A percentile compares a stretch with the other conserved stretches of the same genome.
phyloP scores from a whole-genome alignment of 2,888 invertebrate genomes.

The Aplocera efformata region DNA sequence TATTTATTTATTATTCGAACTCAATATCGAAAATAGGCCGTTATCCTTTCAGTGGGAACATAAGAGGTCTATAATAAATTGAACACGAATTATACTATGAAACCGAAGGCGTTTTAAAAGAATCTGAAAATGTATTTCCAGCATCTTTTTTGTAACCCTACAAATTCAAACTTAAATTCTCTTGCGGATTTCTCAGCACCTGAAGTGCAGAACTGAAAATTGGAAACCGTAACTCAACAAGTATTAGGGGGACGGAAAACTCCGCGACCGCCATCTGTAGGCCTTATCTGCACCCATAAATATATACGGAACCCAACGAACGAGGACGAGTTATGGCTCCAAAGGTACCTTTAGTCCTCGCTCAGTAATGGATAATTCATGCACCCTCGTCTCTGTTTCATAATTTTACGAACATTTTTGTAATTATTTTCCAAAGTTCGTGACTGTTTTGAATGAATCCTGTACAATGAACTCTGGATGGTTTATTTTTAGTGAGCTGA shows the following conservation, averaged over 20 bases:
- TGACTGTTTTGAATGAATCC: conserved; percentile 38
- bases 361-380: conserved; percentile 75
- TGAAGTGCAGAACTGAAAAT: conserved; percentile 74
- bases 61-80: too few species aligned
- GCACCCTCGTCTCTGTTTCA: conserved; percentile 65
- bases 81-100: too few species aligned
- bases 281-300: conserved; percentile 76
- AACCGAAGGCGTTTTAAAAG: too few species aligned
- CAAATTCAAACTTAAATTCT: conserved; percentile 10
- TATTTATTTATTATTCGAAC: too few species aligned
- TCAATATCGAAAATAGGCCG: too few species aligned
- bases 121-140: too few species aligned
- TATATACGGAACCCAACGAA: conserved; percentile 66
- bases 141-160: too few species aligned
- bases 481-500: conserved; percentile 17
- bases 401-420: conserved; percentile 64
- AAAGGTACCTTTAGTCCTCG: conserved; percentile 61
- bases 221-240: conserved; percentile 78
- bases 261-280: conserved; percentile 73
- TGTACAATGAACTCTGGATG: conserved; percentile 26
- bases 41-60: too few species aligned
- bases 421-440: conserved; percentile 62
- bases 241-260: conserved; percentile 77
- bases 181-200: conserved; percentile 49
- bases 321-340: conserved; percentile 70